Conservation (phyloP, 2,797 vertebrate genomes). For the Botia kubotai region DNA sequence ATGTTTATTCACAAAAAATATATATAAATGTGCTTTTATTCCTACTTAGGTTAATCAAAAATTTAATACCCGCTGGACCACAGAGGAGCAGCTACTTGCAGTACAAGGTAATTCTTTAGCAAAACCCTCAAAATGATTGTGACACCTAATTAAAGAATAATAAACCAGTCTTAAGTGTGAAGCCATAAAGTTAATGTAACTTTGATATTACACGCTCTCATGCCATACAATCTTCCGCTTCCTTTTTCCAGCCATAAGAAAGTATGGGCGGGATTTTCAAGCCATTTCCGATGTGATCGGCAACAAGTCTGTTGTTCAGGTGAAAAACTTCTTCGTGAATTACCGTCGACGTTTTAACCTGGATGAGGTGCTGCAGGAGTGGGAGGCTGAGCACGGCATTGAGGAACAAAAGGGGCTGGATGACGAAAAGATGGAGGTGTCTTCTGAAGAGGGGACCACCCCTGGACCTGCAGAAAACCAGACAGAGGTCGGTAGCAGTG, state of each 20-base stretch:
- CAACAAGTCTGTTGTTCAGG: slow-evolving; percentile 98
- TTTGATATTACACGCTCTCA: not conserved
- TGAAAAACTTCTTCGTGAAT: slow-evolving; percentile 99
- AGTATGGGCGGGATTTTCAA: slow-evolving; percentile 99
- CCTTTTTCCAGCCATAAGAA: slow-evolving; percentile 86
- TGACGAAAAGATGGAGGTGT: slow-evolving; percentile 85
- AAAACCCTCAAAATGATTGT: not conserved
- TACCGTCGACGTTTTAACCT: slow-evolving; percentile 99
- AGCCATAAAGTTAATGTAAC: not conserved
- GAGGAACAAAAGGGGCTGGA: slow-evolving; percentile 80
- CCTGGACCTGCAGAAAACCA: slow-evolving; percentile 84
- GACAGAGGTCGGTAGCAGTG: slow-evolving; percentile 75
- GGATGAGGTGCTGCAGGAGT: slow-evolving; percentile 99
- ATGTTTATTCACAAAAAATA: slow-evolving; percentile 60
- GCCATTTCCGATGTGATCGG: slow-evolving; percentile 99
- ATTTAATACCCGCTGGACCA: slow-evolving; percentile 98
- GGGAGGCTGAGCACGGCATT: slow-evolving; percentile 96
- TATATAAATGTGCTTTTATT: slow-evolving; percentile 37
- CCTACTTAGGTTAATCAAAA: slow-evolving; percentile 91
- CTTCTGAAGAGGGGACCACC: slow-evolving; percentile 75
- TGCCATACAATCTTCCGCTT: not conserved
- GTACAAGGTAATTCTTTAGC: slow-evolving; percentile 88
- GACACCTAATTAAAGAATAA: not conserved
- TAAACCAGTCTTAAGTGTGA: not conserved
- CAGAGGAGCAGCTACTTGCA: slow-evolving; percentile 97